These are phyloP conservation scores for Tenthredo distinguenda DNA, from an alignment of 2,888 invertebrate species.

Conservation along the genomic window DNA sequence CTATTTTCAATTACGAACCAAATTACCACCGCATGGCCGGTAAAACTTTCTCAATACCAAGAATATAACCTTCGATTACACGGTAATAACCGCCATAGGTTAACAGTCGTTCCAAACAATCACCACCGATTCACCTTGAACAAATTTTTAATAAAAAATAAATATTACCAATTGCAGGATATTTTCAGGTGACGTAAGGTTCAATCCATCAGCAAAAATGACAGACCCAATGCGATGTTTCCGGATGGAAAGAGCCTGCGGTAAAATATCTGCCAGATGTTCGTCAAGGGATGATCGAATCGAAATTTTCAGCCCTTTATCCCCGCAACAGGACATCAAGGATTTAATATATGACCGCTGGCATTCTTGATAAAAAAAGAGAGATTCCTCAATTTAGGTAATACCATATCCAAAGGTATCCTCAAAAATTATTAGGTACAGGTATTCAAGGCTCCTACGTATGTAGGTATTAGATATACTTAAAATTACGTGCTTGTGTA, in stretches of 20 bases:
- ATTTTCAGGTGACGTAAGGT: conserved; percentile 70
- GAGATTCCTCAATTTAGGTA: not conserved
- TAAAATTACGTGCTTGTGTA: not conserved
- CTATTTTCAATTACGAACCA: not conserved
- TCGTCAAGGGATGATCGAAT: conserved; percentile 70
- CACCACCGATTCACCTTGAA: not conserved
- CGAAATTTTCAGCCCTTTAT: conserved; percentile 68
- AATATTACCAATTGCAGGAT: conserved; percentile 70
- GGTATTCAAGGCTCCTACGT: not conserved
- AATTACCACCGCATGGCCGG: not conserved
- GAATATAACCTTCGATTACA: not conserved
- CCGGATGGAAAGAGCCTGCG: conserved; percentile 67
- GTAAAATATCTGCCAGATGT: conserved; percentile 60
- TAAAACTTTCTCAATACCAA: not conserved
- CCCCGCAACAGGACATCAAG: conserved; percentile 69
- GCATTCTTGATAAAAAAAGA: conserved; percentile 22
- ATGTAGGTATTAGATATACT: not conserved
- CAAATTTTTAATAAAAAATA: not conserved
- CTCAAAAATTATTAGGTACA: not conserved
- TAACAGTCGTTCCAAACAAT: not conserved
- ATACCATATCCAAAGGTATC: not conserved
- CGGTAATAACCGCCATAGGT: not conserved
- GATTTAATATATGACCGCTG: conserved; percentile 65
- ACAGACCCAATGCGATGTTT: conserved; percentile 73
- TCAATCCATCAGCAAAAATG: conserved; percentile 71